A percentile compares a stretch with the other conserved stretches of the same genome.
Evolutionary conservation across 2,888 invertebrate species (phyloP).

Genomic region (Drosophila mayaguana): DNA sequence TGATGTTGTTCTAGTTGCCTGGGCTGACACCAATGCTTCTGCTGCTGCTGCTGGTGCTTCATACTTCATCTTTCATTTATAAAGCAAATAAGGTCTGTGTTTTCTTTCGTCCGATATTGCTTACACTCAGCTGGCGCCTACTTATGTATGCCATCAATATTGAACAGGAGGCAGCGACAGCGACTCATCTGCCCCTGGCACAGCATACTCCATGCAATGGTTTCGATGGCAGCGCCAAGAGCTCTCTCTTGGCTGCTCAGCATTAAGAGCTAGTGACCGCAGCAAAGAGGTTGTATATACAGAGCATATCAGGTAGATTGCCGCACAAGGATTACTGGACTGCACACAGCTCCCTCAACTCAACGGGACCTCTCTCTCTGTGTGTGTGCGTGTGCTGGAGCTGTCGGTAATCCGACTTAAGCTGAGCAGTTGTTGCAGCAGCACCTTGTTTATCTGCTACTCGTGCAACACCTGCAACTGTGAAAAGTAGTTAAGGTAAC

Average conservation of each 20-base stretch:
- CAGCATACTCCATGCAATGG: conserved; percentile 1
- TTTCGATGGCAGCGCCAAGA: conserved; percentile 4
- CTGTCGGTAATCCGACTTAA: conserved; percentile 13
- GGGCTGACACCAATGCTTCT: conserved; percentile 8
- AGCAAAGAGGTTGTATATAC: not conserved
- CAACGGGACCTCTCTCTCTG: not conserved
- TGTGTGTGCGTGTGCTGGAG: not conserved
- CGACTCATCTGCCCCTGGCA: conserved; percentile 13
- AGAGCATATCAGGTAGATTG: conserved; percentile 2
- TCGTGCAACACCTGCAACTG: conserved; percentile 4
- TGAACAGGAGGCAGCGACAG: conserved; percentile 16
- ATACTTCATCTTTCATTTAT: conserved; percentile 47
- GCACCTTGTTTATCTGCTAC: conserved; percentile 7
- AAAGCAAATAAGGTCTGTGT: conserved; percentile 22
- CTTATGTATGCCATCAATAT: conserved; percentile 37
- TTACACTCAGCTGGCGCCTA: conserved; percentile 7
- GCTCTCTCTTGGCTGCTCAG: conserved; percentile 4
- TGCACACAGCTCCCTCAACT: not conserved
- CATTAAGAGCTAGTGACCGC: conserved; percentile 8
- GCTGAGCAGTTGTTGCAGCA: not conserved
- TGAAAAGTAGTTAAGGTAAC: conserved; percentile 7
- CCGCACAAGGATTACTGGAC: conserved; percentile 1
- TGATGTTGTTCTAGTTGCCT: conserved; percentile 20
- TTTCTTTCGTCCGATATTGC: conserved; percentile 1
- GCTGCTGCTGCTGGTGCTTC: conserved; percentile 18